Evolutionary conservation across 2,888 invertebrate species (phyloP), one percentile per base, ranked within the genome.

Genomic region (Aphodius granarius): DNA sequence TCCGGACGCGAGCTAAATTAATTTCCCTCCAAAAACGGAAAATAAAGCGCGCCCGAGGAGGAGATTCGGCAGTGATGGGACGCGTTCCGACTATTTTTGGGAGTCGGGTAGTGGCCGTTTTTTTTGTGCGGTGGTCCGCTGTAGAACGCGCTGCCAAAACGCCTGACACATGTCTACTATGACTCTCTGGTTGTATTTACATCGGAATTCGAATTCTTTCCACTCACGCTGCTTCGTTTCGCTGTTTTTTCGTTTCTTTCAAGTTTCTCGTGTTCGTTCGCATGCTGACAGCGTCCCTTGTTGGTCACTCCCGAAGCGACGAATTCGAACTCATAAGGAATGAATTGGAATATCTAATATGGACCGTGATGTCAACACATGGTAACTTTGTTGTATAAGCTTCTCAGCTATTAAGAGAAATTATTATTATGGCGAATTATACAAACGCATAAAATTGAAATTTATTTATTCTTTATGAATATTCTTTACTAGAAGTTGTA

Each of bases 181-280:
- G 73, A 76, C 68, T 76, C 73, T 73, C 73, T 23, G 20, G 66
- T 71, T 73, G 76, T 76, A 76, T 76, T 76, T 76, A 76, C 76
- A 76, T 76, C 71, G 76, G 76, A 76, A 76, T 76, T 73, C 73
- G 71, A 64, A 76, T 73, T 76, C 66, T 70, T 75, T 66, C 43
- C 43, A 43, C 68, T 75, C 72, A 72, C 75, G 66, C 62, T 23
- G 43, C 63, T 43, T 65, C 62, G 16, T 75, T 64, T 16, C 62
- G 16, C 71, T 64, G 9, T 17, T 21, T 21, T 74, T 16, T 19
- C 15, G 19, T 72, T 17, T 63, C 21, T 63, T 6, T 21, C 63
- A n/a, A n/a, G n/a, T n/a, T n/a, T n/a, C n/a, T 19, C 18, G 19
- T 43, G 20, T 17, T 43, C 63, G 71, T 43, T 17, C 63, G 71